phyloP scores from a whole-genome alignment of 2,888 invertebrate species.

The Drosophila ustulata region DNA sequence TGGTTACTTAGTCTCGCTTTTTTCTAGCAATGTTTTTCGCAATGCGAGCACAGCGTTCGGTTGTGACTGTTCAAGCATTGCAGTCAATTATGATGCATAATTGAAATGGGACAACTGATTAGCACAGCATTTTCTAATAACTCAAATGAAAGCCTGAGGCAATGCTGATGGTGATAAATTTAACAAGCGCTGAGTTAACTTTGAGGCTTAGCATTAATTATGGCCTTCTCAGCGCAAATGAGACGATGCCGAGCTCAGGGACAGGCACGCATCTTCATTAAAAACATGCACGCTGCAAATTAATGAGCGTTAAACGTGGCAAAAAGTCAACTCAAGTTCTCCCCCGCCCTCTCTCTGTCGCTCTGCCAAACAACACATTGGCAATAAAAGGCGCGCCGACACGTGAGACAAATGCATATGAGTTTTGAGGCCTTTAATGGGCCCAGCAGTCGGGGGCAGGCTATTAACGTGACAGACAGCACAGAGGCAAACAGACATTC shows the following conservation, averaged over 20 bases:
- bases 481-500: conserved; percentile 6
- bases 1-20: conserved; percentile 20
- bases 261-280: conserved; percentile 68
- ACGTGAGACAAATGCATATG: conserved; percentile 77
- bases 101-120: conserved; percentile 31
- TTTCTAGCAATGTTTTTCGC: neutral
- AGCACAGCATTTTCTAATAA: conserved; percentile 15
- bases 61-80: neutral
- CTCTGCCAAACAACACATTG: conserved; percentile 40
- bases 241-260: conserved; percentile 6
- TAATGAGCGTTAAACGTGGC: conserved; percentile 71
- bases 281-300: conserved; percentile 74
- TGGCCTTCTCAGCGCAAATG: conserved; percentile 28
- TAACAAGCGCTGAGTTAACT: conserved; percentile 62
- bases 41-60: neutral
- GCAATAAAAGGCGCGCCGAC: conserved; percentile 64
- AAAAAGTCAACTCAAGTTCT: conserved; percentile 17
- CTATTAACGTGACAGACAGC: conserved; percentile 62
- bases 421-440: conserved; percentile 60
- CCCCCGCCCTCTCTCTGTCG: neutral
- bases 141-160: neutral
- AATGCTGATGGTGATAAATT: conserved; percentile 55
- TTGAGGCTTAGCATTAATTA: conserved; percentile 76
- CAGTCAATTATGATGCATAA: conserved; percentile 13
- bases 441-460: conserved; percentile 15